Conservation (phyloP, 2,797 vertebrate species). For the Meriones psammophilus region DNA sequence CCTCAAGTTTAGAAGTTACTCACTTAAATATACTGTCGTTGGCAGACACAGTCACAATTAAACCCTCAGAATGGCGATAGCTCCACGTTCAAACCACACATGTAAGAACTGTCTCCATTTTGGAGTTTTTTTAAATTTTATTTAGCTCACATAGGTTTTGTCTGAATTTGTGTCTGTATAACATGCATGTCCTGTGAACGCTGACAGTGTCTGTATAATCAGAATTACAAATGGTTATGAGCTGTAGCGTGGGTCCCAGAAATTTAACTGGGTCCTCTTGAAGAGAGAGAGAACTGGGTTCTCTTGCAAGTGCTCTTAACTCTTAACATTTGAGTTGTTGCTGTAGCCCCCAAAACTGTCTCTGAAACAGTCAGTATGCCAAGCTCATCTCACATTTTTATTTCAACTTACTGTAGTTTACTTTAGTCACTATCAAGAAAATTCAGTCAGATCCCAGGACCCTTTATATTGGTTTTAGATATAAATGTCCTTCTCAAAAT, state of each 20-base stretch:
- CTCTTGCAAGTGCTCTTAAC: background rate
- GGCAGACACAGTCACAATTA: background rate
- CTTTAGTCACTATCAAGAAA: constrained; percentile 29
- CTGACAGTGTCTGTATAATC: background rate
- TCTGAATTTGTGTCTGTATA: background rate
- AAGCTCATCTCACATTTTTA: background rate
- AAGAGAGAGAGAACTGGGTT: background rate
- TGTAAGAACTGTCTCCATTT: background rate
- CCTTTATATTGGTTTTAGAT: background rate
- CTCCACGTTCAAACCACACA: background rate
- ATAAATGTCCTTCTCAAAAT: background rate
- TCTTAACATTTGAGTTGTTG: background rate
- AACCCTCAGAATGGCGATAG: background rate
- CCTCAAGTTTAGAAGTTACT: background rate
- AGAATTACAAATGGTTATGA: background rate
- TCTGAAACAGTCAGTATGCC: background rate
- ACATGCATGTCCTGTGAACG: no score
- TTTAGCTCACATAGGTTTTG: background rate
- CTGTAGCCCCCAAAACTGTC: background rate
- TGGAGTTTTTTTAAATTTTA: background rate
- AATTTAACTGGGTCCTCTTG: background rate
- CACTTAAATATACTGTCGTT: background rate
- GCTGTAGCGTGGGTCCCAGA: background rate
- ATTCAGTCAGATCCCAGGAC: background rate
- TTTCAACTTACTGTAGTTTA: background rate